Evolutionary conservation across 2,113 vertebrate genomes (phyloP).

Genomic region (Laticauda colubrina): DNA sequence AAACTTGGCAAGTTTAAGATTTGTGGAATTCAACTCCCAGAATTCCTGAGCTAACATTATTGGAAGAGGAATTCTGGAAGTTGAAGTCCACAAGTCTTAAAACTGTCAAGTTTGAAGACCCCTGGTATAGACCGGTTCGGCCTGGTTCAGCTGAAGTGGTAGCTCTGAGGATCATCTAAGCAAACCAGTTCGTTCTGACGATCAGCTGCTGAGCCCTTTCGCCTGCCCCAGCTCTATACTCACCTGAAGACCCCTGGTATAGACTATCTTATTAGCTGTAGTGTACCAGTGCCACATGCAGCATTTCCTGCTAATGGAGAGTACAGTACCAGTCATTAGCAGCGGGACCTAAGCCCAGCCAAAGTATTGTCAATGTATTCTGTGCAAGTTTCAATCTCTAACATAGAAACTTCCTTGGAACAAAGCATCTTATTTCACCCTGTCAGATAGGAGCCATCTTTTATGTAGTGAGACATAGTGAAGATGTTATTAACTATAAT

Average conservation of each 20-base stretch:
- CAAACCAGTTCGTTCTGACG: too few species aligned
- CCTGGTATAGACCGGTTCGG: not conserved
- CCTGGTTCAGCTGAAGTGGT: too few species aligned
- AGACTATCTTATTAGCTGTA: not conserved
- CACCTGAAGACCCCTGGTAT: too few species aligned
- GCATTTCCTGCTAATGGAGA: not conserved
- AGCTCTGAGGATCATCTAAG: too few species aligned
- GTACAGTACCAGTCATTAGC: not conserved
- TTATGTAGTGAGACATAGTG: not conserved
- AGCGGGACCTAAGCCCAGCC: not conserved
- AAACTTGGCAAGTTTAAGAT: too few species aligned
- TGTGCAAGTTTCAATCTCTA: not conserved
- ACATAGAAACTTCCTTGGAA: not conserved
- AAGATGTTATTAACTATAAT: not conserved
- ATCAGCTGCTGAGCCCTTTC: too few species aligned
- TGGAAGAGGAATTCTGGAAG: too few species aligned
- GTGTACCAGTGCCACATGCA: not conserved
- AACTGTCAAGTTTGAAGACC: too few species aligned
- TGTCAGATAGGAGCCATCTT: not conserved
- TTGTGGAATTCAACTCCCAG: too few species aligned
- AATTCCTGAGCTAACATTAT: too few species aligned
- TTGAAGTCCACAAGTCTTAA: too few species aligned
- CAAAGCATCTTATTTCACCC: not conserved
- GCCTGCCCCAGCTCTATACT: too few species aligned
- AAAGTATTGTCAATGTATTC: not conserved